Evolutionary conservation across 2,113 vertebrate genomes (phyloP).

Genomic region (Chunga burmeisteri): DNA sequence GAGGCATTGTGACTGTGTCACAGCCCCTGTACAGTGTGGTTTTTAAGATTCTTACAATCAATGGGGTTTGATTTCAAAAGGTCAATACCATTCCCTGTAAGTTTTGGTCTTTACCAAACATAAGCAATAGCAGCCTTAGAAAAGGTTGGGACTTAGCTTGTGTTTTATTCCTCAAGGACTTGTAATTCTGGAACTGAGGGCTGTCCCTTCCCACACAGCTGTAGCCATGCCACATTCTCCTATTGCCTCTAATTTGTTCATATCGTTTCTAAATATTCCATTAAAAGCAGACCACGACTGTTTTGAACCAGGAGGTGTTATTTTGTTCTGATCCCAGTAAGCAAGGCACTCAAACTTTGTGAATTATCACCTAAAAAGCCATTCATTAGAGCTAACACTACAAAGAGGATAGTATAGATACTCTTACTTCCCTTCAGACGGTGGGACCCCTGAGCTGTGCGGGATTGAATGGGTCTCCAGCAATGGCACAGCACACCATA

Average conservation of each 20-base stretch:
- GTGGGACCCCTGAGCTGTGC: background rate
- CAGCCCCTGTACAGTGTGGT: background rate
- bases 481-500: background rate
- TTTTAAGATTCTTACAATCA: background rate
- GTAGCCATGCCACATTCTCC: background rate
- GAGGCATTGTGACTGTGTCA: background rate
- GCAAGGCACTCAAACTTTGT: background rate
- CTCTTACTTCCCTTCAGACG: background rate
- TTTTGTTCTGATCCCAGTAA: background rate
- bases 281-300: background rate
- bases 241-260: background rate
- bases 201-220: background rate
- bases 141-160: background rate
- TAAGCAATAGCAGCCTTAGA: background rate
- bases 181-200: background rate
- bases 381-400: background rate
- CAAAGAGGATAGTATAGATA: background rate
- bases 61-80: background rate
- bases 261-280: fast-evolving
- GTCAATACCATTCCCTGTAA: background rate
- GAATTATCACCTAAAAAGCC: background rate
- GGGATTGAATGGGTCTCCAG: background rate
- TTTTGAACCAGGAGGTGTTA: background rate
- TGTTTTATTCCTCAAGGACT: background rate
- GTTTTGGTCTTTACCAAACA: background rate